A percentile compares a stretch with the other conserved stretches of the same genome.
These are phyloP conservation scores for Epinotia nisella DNA, from an alignment of 2,888 invertebrate species.

Conservation along the genomic window DNA sequence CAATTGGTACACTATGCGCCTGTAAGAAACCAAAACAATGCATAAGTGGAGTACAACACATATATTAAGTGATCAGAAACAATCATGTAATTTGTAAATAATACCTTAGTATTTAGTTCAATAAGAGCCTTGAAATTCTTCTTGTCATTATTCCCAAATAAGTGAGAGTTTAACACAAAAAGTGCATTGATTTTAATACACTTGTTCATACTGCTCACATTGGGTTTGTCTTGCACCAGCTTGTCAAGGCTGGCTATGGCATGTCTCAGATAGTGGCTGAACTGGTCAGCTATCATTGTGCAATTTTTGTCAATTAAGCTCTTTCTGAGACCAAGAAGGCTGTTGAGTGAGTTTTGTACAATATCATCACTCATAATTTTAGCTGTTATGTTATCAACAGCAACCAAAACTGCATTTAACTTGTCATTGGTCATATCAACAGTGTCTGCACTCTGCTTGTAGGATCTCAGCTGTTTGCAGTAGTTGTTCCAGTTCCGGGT, in stretches of 20 bases:
- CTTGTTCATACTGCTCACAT: constrained; percentile 80
- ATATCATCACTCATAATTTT: constrained; percentile 89
- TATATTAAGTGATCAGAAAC: neutral
- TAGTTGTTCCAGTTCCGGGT: constrained; percentile 90
- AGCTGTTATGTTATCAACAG: constrained; percentile 88
- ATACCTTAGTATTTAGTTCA: constrained; percentile 91
- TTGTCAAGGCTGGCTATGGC: constrained; percentile 86
- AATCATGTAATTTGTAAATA: constrained; percentile 13
- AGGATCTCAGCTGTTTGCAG: constrained; percentile 88
- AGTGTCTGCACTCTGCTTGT: constrained; percentile 86
- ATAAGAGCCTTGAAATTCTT: constrained; percentile 89
- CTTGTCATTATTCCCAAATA: constrained; percentile 91
- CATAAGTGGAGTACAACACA: neutral
- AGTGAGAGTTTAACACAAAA: constrained; percentile 87
- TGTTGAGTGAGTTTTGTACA: constrained; percentile 85
- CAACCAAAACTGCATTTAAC: constrained; percentile 87
- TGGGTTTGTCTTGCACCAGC: constrained; percentile 79
- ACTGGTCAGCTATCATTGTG: constrained; percentile 83
- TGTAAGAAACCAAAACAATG: constrained; percentile 62
- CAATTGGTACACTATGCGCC: constrained; percentile 91
- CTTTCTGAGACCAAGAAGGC: constrained; percentile 70
- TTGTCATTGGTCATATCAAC: constrained; percentile 86
- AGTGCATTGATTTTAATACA: constrained; percentile 88
- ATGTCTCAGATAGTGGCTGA: constrained; percentile 87
- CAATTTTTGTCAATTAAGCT: constrained; percentile 79